Evolutionary conservation across 2,113 vertebrate species (phyloP).

Genomic region (Onychostoma macrolepis): DNA sequence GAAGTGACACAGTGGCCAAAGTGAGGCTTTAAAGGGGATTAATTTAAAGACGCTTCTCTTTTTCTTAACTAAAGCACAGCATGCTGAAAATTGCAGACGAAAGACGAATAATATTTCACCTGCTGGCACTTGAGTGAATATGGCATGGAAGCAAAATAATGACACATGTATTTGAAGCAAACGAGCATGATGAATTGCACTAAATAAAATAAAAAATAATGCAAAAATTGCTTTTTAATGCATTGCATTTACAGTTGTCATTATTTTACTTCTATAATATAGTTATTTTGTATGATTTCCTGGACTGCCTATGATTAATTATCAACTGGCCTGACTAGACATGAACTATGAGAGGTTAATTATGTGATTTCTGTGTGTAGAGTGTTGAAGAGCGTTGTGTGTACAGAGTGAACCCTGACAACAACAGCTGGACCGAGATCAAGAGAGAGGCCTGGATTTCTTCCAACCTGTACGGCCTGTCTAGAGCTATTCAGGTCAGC

Average conservation of each 20-base stretch:
- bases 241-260: no score
- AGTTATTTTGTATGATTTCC: background rate
- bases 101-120: no score
- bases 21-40: no score
- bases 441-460: constrained; percentile 95
- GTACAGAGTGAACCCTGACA: constrained; percentile 87
- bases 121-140: no score
- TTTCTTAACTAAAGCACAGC: no score
- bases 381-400: constrained; percentile 90
- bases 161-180: no score
- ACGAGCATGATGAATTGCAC: no score
- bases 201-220: no score
- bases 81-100: no score
- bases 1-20: no score
- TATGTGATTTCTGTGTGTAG: constrained; percentile 65
- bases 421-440: constrained; percentile 91
- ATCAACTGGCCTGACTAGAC: background rate
- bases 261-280: background rate
- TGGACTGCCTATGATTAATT: background rate
- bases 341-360: background rate
- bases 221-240: background rate
- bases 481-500: constrained; percentile 91
- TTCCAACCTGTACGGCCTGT: constrained; percentile 89
- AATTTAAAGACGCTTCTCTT: no score
- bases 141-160: no score